Evolutionary conservation across 2,113 vertebrate species (phyloP).

Genomic region (Balaenoptera acutorostrata): DNA sequence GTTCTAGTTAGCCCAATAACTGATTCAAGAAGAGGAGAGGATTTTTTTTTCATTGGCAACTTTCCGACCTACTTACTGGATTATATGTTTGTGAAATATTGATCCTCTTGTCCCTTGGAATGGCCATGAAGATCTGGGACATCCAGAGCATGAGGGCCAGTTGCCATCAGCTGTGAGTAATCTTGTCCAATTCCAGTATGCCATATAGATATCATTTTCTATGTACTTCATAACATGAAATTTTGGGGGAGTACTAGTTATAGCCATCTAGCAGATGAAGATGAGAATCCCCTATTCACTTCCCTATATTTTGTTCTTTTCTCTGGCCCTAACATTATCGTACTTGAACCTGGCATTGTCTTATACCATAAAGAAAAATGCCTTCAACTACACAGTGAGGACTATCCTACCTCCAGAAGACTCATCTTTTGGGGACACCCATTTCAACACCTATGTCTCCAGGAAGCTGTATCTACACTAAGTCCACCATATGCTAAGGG

Average conservation of each 20-base stretch:
- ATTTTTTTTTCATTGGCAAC: background rate
- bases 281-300: background rate
- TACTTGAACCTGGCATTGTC: background rate
- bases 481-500: background rate
- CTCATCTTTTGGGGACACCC: background rate
- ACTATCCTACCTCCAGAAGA: background rate
- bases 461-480: background rate
- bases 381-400: background rate
- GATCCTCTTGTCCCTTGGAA: background rate
- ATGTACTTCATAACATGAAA: background rate
- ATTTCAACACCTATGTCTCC: background rate
- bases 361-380: background rate
- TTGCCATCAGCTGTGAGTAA: background rate
- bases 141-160: background rate
- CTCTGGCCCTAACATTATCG: background rate
- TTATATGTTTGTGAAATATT: background rate
- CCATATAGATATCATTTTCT: background rate
- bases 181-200: background rate
- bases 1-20: background rate
- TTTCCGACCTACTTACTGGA: background rate
- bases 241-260: background rate
- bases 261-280: background rate
- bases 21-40: background rate
- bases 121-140: background rate
- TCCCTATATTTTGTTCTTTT: background rate